A percentile compares a stretch with the other conserved stretches of the same genome.
These are phyloP conservation scores for Sebastes hubbsi DNA, from an alignment of 2,797 vertebrate species.

Conservation along the genomic window DNA sequence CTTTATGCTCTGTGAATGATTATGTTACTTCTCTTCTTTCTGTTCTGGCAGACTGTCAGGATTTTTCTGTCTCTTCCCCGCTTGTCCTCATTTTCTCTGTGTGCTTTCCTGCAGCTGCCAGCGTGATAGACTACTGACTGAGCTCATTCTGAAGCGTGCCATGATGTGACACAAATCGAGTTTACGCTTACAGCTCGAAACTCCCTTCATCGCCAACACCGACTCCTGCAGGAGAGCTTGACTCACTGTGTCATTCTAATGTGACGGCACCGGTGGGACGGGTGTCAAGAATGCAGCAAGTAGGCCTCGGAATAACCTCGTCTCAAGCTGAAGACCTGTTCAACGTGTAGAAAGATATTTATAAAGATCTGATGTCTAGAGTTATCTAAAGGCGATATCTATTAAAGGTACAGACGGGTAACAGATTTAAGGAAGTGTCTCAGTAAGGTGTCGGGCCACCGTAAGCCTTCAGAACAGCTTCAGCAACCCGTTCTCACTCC, in stretches of 20 bases:
- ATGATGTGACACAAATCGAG: conserved; percentile 60
- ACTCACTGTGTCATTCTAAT: conserved; percentile 32
- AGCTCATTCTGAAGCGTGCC: conserved; percentile 62
- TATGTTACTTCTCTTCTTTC: conserved; percentile 49
- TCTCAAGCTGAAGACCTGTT: conserved; percentile 7
- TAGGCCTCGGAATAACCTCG: conserved; percentile 12
- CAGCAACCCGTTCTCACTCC: no score
- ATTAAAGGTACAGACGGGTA: neutral
- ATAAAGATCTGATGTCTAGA: conserved; percentile 3
- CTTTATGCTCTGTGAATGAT: conserved; percentile 60
- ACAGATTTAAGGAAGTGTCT: neutral
- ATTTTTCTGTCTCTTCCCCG: conserved; percentile 17
- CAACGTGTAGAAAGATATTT: neutral
- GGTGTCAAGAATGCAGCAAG: conserved; percentile 48
- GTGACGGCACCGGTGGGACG: conserved; percentile 41
- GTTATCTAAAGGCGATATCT: neutral
- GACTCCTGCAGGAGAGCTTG: conserved; percentile 33
- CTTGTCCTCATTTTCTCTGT: conserved; percentile 57
- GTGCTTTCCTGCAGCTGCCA: conserved; percentile 52
- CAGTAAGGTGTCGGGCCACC: neutral
- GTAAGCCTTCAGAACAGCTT: neutral
- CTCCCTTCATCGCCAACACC: conserved; percentile 14
- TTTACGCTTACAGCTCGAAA: conserved; percentile 51
- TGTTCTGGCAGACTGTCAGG: conserved; percentile 54
- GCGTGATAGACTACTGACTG: conserved; percentile 59